Evolutionary conservation across 2,888 invertebrate species (phyloP).

Genomic region (Lapara coniferarum): DNA sequence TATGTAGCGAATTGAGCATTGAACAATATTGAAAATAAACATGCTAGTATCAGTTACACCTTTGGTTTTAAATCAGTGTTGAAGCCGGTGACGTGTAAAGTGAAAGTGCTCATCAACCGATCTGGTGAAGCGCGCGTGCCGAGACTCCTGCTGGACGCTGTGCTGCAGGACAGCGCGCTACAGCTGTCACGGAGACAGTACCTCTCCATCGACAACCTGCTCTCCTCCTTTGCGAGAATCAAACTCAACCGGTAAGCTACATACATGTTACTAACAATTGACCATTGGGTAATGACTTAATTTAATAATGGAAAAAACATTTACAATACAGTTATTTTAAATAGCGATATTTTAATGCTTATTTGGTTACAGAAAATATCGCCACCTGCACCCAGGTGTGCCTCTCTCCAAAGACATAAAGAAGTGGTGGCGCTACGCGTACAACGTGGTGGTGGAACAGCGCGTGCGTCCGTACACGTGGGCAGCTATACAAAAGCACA

Average conservation of each 20-base stretch:
- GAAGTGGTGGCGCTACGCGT: constrained; percentile 91
- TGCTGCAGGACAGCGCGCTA: constrained; percentile 89
- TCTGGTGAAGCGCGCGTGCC: constrained; percentile 85
- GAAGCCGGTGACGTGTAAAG: constrained; percentile 90
- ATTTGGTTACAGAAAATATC: constrained; percentile 78
- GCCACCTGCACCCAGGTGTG: constrained; percentile 85
- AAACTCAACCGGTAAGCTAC: constrained; percentile 84
- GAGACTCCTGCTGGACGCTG: constrained; percentile 86
- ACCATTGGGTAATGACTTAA: too few species aligned
- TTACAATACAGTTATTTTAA: too few species aligned
- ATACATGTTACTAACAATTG: too few species aligned
- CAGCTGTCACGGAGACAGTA: constrained; percentile 89
- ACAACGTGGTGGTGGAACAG: constrained; percentile 87
- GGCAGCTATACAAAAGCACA: constrained; percentile 86
- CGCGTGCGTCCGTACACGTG: constrained; percentile 89
- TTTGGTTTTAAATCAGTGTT: constrained; percentile 82
- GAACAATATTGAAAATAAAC: too few species aligned
- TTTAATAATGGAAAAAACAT: too few species aligned
- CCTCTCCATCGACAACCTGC: constrained; percentile 82
- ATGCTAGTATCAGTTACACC: background rate
- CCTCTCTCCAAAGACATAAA: constrained; percentile 83
- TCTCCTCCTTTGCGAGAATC: constrained; percentile 85
- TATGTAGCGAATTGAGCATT: too few species aligned
- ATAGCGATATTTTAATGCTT: background rate
- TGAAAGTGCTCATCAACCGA: constrained; percentile 89